Percentiles rank a stretch among this genome's conserved stretches.
phyloP scores from a whole-genome alignment of 1,140 invertebrate genomes.

The Aculops lycopersici region DNA sequence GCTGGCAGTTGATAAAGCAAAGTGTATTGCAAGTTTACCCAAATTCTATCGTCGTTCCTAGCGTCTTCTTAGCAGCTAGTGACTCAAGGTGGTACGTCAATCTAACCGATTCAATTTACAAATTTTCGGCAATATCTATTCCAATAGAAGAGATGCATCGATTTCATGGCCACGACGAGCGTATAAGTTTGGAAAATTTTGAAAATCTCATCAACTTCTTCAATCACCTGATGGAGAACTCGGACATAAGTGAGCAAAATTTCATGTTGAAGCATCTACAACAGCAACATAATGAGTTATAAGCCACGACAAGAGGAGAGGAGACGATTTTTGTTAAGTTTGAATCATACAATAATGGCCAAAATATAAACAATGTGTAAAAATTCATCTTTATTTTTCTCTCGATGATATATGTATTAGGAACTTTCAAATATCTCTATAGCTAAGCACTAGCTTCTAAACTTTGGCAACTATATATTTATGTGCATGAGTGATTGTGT shows the following conservation, averaged over 20 bases:
- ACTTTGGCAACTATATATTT: no score
- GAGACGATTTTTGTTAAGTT: no score
- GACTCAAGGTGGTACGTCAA: conserved; percentile 21
- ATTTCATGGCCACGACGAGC: conserved; percentile 24
- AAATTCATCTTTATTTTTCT: no score
- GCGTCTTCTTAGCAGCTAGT: conserved; percentile 22
- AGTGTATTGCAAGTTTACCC: conserved; percentile 19
- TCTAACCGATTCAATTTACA: conserved; percentile 20
- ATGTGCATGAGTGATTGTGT: no score
- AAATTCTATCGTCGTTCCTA: conserved; percentile 18
- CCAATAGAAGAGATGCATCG: conserved; percentile 15
- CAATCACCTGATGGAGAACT: conserved; percentile 20
- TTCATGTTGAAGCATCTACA: conserved; percentile 4
- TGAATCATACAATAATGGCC: no score
- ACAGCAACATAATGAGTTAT: neutral
- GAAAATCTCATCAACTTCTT: conserved; percentile 22
- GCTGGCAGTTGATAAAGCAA: conserved; percentile 19
- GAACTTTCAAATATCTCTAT: neutral
- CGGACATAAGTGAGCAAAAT: conserved; percentile 13
- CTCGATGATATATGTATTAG: no score
- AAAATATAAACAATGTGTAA: no score
- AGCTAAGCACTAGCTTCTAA: neutral
- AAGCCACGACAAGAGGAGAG: neutral
- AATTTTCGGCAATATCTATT: conserved; percentile 20
- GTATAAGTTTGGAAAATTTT: conserved; percentile 20